These are phyloP conservation scores for Strix uralensis DNA, from an alignment of 2,113 vertebrate genomes.

Conservation along the genomic window DNA sequence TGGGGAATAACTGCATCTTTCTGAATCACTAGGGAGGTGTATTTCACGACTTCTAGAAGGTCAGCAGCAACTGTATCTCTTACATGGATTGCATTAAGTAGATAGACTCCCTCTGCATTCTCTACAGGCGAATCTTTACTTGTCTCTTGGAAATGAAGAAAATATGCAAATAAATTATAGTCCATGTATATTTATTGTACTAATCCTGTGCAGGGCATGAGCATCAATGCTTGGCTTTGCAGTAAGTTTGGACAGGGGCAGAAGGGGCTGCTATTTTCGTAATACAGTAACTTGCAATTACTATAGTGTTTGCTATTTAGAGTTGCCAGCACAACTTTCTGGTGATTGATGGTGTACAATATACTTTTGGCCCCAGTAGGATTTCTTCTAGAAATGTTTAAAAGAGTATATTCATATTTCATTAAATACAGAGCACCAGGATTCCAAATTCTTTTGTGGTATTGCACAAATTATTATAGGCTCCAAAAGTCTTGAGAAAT, in stretches of 20 bases:
- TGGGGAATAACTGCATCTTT: constrained; percentile 66
- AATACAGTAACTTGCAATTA: neutral
- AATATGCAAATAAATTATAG: neutral
- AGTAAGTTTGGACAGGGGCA: neutral
- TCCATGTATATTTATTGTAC: neutral
- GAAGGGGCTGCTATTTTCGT: neutral
- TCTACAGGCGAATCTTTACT: neutral
- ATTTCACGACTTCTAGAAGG: constrained; percentile 74
- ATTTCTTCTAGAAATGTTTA: constrained; percentile 44
- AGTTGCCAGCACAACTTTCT: constrained; percentile 32
- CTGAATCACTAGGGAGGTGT: constrained; percentile 70
- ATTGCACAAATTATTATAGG: constrained; percentile 34
- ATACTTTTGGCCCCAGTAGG: neutral
- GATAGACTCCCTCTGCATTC: neutral
- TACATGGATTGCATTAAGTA: constrained; percentile 79
- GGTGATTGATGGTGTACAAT: constrained; percentile 18
- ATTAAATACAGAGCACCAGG: constrained; percentile 10
- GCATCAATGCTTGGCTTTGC: neutral
- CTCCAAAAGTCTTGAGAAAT: constrained; percentile 70
- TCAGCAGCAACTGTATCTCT: constrained; percentile 76
- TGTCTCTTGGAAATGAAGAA: neutral
- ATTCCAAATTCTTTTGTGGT: constrained; percentile 49
- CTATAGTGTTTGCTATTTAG: neutral
- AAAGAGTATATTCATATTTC: constrained; percentile 42
- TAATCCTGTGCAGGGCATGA: neutral